Evolutionary conservation across 2,888 invertebrate species (phyloP).

Genomic region (Drosophila birchii): DNA sequence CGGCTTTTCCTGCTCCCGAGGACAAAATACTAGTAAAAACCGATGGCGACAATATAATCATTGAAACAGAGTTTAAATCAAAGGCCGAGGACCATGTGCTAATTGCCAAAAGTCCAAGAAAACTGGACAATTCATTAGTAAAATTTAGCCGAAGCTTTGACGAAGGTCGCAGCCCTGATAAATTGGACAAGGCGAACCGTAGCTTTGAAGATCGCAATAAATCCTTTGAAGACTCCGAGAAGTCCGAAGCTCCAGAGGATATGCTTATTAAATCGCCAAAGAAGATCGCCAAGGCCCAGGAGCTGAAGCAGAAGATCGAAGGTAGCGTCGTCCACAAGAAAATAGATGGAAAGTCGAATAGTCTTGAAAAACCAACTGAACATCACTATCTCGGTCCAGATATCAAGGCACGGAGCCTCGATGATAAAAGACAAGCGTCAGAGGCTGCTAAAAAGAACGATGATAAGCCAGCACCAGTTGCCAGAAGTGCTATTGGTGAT

Average conservation of each 20-base stretch:
- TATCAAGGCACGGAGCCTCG: conserved; percentile 89
- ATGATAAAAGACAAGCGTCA: conserved; percentile 85
- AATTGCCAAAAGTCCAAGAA: conserved; percentile 90
- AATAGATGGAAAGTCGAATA: conserved; percentile 88
- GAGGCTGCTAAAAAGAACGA: conserved; percentile 83
- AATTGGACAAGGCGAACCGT: conserved; percentile 87
- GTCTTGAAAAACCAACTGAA: conserved; percentile 88
- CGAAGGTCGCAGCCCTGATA: conserved; percentile 86
- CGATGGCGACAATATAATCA: conserved; percentile 89
- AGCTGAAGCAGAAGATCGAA: conserved; percentile 88
- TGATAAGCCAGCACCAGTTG: conserved; percentile 81
- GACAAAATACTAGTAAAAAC: conserved; percentile 90
- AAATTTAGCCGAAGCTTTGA: conserved; percentile 88
- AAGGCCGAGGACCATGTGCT: conserved; percentile 91
- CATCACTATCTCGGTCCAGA: conserved; percentile 87
- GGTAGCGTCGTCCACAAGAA: conserved; percentile 88
- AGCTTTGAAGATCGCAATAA: conserved; percentile 88
- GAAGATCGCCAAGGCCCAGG: conserved; percentile 87
- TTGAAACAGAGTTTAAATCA: conserved; percentile 90
- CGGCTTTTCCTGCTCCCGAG: conserved; percentile 90
- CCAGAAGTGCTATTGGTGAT: conserved; percentile 80
- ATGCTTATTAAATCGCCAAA: conserved; percentile 87
- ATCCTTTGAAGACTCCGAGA: conserved; percentile 87
- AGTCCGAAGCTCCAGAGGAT: conserved; percentile 85
- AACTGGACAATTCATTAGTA: conserved; percentile 87